Evolutionary conservation across 2,888 invertebrate genomes (phyloP).

Genomic region (Stenoptilia bipunctidactyla): DNA sequence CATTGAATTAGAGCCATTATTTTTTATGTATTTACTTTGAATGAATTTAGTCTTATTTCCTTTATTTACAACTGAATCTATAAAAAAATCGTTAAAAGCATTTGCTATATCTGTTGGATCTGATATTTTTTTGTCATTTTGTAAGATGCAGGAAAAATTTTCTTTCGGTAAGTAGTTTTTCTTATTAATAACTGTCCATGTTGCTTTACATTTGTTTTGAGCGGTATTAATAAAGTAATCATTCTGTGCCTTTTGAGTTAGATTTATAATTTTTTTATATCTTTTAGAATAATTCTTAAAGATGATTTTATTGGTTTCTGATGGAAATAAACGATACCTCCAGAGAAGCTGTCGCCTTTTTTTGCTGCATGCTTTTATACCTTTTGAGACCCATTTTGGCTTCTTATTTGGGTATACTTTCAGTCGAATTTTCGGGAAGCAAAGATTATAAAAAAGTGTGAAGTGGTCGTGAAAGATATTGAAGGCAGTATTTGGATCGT

Average conservation of each 20-base stretch:
- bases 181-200: too few species aligned
- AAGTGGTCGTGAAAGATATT: constrained; percentile 7
- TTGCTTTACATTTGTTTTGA: too few species aligned
- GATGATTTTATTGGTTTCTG: neutral
- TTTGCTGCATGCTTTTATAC: constrained; percentile 1
- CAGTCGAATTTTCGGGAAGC: constrained; percentile 6
- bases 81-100: too few species aligned
- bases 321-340: neutral
- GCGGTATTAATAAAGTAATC: neutral
- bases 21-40: too few species aligned
- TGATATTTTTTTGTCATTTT: too few species aligned
- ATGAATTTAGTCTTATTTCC: too few species aligned
- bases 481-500: constrained; percentile 11
- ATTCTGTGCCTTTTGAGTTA: constrained; percentile 2
- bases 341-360: constrained; percentile 1
- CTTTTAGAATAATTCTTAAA: neutral
- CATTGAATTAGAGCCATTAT: too few species aligned
- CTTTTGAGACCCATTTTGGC: constrained; percentile 3
- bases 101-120: too few species aligned
- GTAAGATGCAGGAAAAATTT: too few species aligned
- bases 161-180: too few species aligned
- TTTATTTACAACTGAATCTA: too few species aligned
- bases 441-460: constrained; percentile 11
- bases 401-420: constrained; percentile 3
- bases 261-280: constrained; percentile 1